Evolutionary conservation across 2,888 invertebrate genomes (phyloP).

Genomic region (Caenorhabditis sp.): DNA sequence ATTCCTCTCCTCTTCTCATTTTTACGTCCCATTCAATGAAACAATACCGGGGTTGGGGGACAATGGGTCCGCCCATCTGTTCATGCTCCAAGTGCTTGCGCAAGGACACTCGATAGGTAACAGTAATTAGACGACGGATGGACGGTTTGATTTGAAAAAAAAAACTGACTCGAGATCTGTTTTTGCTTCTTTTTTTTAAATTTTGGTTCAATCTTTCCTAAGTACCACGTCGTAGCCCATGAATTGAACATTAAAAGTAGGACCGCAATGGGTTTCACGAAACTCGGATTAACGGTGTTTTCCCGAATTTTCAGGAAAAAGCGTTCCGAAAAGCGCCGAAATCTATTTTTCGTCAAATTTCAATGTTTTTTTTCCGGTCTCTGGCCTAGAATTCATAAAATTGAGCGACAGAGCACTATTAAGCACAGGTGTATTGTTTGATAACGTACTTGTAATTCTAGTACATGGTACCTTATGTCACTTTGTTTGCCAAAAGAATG

Average conservation of each 20-base stretch:
- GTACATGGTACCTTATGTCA: constrained; percentile 47
- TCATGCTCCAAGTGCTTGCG: constrained; percentile 32
- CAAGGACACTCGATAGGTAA: constrained; percentile 17
- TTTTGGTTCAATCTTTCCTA: neutral
- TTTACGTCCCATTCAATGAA: neutral
- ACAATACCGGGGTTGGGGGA: neutral
- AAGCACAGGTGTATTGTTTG: constrained; percentile 32
- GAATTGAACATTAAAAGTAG: too few species aligned
- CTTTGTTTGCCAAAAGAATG: constrained; percentile 16
- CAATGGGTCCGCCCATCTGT: constrained; percentile 24
- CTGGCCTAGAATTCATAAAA: too few species aligned
- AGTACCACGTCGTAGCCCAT: too few species aligned
- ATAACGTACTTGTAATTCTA: constrained; percentile 48
- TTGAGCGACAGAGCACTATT: too few species aligned
- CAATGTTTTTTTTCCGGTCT: neutral
- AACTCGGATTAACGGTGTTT: too few species aligned
- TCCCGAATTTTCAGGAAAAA: too few species aligned
- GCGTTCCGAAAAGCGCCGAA: too few species aligned
- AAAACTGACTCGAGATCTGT: too few species aligned
- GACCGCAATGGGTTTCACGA: too few species aligned
- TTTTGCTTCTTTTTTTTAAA: too few species aligned
- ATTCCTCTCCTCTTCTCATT: neutral
- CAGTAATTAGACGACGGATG: constrained; percentile 7
- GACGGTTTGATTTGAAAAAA: neutral
- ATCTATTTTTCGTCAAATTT: constrained; percentile 3